These are phyloP conservation scores for Clarias platycephalus DNA, from an alignment of 2,797 vertebrate genomes.

Conservation along the genomic window DNA sequence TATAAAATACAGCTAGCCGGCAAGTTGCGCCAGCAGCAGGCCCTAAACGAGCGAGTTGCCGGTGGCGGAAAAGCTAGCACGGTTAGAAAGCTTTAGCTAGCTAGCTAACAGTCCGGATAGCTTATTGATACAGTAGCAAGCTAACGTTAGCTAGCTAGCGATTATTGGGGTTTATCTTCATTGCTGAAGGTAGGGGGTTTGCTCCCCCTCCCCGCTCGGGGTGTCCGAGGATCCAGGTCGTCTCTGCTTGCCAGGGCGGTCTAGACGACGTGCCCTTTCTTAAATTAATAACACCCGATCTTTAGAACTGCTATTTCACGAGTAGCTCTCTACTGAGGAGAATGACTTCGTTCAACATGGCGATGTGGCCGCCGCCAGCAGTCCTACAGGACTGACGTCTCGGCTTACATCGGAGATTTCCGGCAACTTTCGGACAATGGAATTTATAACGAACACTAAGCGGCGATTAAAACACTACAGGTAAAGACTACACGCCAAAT, in stretches of 20 bases:
- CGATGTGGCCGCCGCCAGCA: constrained; percentile 97
- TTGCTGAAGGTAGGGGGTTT: constrained; percentile 81
- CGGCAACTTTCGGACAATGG: constrained; percentile 78
- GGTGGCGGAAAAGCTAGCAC: constrained; percentile 66
- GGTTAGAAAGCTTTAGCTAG: constrained; percentile 27
- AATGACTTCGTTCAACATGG: constrained; percentile 95
- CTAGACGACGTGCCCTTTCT: constrained; percentile 80
- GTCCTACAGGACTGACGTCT: constrained; percentile 95
- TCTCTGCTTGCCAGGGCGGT: constrained; percentile 76
- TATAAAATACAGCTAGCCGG: constrained; percentile 60
- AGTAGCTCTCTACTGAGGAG: constrained; percentile 77
- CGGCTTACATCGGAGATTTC: constrained; percentile 47
- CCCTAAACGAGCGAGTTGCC: constrained; percentile 70
- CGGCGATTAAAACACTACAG: background rate
- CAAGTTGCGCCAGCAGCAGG: constrained; percentile 47
- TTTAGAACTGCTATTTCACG: constrained; percentile 72
- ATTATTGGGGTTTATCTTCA: constrained; percentile 61
- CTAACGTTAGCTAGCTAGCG: constrained; percentile 59
- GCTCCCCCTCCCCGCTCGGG: constrained; percentile 88
- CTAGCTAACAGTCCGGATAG: constrained; percentile 62
- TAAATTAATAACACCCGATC: constrained; percentile 72
- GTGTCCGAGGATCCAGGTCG: constrained; percentile 76
- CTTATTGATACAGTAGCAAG: constrained; percentile 80
- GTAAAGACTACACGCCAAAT: background rate
- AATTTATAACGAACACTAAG: background rate